A percentile compares a stretch with the other conserved stretches of the same genome.
Evolutionary conservation across 2,113 vertebrate species (phyloP).

Genomic region (Petromus typicus): DNA sequence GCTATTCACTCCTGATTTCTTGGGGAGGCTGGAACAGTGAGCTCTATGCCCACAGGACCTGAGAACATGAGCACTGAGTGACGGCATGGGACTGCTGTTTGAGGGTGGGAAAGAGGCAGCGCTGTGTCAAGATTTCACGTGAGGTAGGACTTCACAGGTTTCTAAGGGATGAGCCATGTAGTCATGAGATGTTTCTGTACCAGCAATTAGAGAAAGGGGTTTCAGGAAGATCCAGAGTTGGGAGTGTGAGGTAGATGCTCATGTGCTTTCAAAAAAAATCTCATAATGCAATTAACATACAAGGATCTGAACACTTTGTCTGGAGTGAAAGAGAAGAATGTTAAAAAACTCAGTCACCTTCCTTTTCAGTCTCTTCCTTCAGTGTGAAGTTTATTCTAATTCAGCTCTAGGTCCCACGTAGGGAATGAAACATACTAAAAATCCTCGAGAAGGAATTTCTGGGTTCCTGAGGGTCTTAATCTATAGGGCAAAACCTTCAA

Average conservation of each 20-base stretch:
- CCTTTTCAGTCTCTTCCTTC: neutral
- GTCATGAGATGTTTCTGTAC: neutral
- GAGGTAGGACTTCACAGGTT: neutral
- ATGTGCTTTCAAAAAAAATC: neutral
- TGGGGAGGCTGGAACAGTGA: neutral
- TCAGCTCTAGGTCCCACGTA: neutral
- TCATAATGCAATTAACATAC: neutral
- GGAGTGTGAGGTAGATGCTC: neutral
- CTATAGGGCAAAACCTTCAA: neutral
- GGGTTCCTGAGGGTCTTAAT: neutral
- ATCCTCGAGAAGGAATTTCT: neutral
- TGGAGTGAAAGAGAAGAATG: neutral
- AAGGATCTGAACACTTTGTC: neutral
- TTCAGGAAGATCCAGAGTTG: neutral
- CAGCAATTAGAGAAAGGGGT: neutral
- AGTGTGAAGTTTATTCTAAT: neutral
- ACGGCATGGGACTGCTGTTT: neutral
- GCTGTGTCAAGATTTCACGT: fast-evolving
- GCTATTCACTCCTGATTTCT: neutral
- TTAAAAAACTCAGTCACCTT: neutral
- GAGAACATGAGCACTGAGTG: neutral
- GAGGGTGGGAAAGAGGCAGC: neutral
- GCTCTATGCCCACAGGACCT: neutral
- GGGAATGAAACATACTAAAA: constrained; percentile 15
- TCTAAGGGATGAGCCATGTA: neutral